Base-by-base conservation (phyloP, 2,888 invertebrate genomes). In the Tetropium fuscum region DNA sequence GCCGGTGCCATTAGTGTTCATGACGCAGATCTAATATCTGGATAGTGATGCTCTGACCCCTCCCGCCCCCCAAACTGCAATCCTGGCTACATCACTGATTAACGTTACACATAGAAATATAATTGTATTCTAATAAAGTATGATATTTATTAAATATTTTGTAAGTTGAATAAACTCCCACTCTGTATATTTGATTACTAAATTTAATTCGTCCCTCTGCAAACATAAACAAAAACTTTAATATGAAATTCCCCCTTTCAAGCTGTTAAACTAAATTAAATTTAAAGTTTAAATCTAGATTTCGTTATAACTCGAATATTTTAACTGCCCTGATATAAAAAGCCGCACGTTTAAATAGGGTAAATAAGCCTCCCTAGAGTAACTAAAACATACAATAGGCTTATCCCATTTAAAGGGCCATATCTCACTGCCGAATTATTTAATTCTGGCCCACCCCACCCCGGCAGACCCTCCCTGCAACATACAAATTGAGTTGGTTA, bases 401-500 rank as follows among this genome's bases (percentile, higher is more conserved):
- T 68, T 71, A 69, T 69, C 68, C 74, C 68, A 74, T 76, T 75
- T 76, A 75, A 72, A 76, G 67, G 66, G 67, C 74, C 69, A 70
- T 73, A 74, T 76, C 74, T 74, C 73, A 68, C 68, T 62, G 61
- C 61, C 66, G 72, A 75, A 75, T 74, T 75, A 75, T 76, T 76
- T 76, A 75, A 77, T 74, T 73, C 70, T 57, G 58, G 58, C 58
- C 69, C 69, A 51, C 66, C 66, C 60, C 49, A 48, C 64, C 58
- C n/a, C n/a, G n/a, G n/a, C n/a, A n/a, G n/a, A n/a, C n/a, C n/a
- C n/a, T n/a, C n/a, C n/a, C 55, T 47, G 69, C 66, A 71, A 72
- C 69, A 70, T 71, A 76, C 78, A 78, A 78, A 79, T 79, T 77
- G 74, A 76, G 73, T 77, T 73, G 75, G 78, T 76, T 76, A 72